Conservation (phyloP, 2,797 vertebrate genomes). For the Tapirus indicus region DNA sequence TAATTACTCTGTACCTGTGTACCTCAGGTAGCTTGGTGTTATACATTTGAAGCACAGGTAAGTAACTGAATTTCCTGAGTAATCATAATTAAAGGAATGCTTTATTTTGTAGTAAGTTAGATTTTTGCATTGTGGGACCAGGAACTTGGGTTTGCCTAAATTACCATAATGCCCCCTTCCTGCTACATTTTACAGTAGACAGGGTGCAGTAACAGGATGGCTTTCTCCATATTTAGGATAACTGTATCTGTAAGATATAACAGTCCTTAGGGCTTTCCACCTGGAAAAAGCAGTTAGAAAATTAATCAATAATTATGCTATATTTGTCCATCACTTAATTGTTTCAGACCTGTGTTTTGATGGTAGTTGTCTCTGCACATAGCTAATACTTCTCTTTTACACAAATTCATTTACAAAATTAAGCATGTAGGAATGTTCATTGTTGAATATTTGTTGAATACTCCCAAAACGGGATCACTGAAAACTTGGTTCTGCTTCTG, state of each 20-base stretch:
- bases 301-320: neutral
- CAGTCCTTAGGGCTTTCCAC: neutral
- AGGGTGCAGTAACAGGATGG: neutral
- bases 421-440: neutral
- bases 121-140: neutral
- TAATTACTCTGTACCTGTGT: conserved; percentile 31
- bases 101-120: conserved; percentile 29
- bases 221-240: conserved; percentile 12
- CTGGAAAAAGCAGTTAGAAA: conserved; percentile 3
- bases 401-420: neutral
- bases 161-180: neutral
- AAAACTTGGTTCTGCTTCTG: conserved; percentile 11
- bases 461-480: neutral
- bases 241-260: neutral
- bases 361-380: neutral
- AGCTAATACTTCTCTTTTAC: neutral
- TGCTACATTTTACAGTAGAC: neutral
- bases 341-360: neutral
- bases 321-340: neutral
- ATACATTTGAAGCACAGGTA: conserved; percentile 34
- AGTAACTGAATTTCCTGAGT: conserved; percentile 17
- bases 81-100: conserved; percentile 26
- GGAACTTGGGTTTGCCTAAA: conserved; percentile 6
- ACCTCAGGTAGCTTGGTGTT: neutral
- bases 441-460: neutral